Percentiles rank a stretch among this genome's conserved stretches.
Evolutionary conservation across 2,888 invertebrate species (phyloP).

Genomic region (Mythimna lalbum): DNA sequence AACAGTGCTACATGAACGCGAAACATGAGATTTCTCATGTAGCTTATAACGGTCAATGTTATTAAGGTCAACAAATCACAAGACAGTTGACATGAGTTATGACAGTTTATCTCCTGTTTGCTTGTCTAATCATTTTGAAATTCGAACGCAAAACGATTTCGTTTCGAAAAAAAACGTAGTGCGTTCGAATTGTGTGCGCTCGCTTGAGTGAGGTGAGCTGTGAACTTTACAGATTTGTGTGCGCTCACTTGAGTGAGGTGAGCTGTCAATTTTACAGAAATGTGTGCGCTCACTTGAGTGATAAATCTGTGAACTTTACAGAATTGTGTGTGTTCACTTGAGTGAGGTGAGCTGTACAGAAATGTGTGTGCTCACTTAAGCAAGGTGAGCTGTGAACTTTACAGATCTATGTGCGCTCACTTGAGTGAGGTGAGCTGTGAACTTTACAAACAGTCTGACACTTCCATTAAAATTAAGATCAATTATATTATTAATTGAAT

Average conservation of each 20-base stretch:
- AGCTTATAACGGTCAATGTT: background rate
- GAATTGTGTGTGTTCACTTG: background rate
- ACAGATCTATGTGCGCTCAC: background rate
- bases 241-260: background rate
- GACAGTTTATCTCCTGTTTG: background rate
- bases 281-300: background rate
- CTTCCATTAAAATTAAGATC: conserved; percentile 7
- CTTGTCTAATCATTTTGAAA: background rate
- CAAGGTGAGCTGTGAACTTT: too few relatives aligned
- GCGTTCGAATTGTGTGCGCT: too few relatives aligned
- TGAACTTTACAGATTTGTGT: too few relatives aligned
- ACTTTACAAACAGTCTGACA: background rate
- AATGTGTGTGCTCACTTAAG: too few relatives aligned
- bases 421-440: background rate
- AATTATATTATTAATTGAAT: conserved; percentile 9
- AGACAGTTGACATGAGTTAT: background rate
- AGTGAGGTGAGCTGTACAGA: background rate
- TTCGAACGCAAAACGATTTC: background rate
- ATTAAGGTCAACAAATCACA: background rate
- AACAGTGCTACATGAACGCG: background rate
- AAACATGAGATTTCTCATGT: background rate
- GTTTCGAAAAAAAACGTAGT: too few relatives aligned
- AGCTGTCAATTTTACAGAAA: background rate
- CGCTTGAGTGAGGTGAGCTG: too few relatives aligned
- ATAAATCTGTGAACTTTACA: background rate